Conservation (phyloP, 2,888 invertebrate species). For the Dastarcus helophoroides region DNA sequence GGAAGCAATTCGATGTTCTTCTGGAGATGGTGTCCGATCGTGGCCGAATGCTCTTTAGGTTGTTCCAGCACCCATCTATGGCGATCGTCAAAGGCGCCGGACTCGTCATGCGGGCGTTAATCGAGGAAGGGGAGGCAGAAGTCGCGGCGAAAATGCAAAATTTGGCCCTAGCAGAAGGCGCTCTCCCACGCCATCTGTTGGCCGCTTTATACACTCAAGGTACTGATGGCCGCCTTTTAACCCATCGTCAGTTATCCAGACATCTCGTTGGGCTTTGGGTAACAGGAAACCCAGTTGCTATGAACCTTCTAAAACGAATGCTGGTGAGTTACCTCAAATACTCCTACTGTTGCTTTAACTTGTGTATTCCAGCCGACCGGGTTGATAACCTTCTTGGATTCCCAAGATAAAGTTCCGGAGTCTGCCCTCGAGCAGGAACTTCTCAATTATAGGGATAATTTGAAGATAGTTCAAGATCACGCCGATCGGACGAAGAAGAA, state of each 20-base stretch:
- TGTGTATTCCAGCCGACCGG: conserved; percentile 71
- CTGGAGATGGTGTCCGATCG: conserved; percentile 88
- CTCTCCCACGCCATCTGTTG: conserved; percentile 83
- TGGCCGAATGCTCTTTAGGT: conserved; percentile 80
- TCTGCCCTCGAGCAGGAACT: conserved; percentile 58
- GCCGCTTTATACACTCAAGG: conserved; percentile 79
- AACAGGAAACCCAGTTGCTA: conserved; percentile 84
- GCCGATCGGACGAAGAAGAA: conserved; percentile 55
- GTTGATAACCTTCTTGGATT: conserved; percentile 78
- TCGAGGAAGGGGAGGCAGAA: conserved; percentile 91
- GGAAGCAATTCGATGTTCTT: conserved; percentile 86
- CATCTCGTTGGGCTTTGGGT: conserved; percentile 95
- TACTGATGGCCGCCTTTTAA: conserved; percentile 68
- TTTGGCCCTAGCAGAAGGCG: conserved; percentile 91
- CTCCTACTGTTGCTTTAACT: neutral
- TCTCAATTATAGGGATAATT: conserved; percentile 78
- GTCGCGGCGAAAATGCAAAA: conserved; percentile 92
- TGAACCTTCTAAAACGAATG: conserved; percentile 73
- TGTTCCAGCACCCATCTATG: conserved; percentile 93
- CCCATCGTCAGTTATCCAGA: conserved; percentile 81
- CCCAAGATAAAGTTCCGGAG: conserved; percentile 70
- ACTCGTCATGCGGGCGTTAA: conserved; percentile 90
- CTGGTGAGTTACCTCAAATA: conserved; percentile 70
- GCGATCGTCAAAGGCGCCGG: conserved; percentile 98
- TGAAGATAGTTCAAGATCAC: conserved; percentile 83